Evolutionary conservation across 2,888 invertebrate species (phyloP).

Genomic region (Andrena minutula): DNA sequence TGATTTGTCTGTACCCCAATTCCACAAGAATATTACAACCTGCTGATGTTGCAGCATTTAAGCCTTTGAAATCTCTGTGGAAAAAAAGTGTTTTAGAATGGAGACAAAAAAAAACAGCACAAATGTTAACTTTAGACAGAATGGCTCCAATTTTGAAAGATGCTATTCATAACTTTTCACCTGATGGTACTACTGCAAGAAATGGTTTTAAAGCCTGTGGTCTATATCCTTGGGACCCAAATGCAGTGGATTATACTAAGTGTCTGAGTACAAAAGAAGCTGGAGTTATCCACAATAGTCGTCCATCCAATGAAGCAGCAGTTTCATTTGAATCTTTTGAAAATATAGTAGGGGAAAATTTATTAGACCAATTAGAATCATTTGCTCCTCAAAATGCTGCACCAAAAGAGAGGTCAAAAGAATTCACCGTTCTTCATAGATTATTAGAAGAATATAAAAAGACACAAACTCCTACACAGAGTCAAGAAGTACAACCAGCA

Average conservation of each 20-base stretch:
- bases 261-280: no score
- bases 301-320: no score
- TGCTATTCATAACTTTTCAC: background rate
- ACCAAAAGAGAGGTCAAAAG: no score
- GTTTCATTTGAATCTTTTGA: no score
- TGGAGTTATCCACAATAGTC: no score
- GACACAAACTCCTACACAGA: no score
- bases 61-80: background rate
- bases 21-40: background rate
- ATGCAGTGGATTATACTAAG: background rate
- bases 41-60: background rate
- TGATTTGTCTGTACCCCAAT: background rate
- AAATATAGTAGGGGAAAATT: no score
- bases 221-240: background rate
- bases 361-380: no score
- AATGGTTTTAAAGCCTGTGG: constrained; percentile 1
- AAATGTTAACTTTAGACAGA: background rate
- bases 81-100: background rate
- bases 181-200: background rate
- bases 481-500: no score
- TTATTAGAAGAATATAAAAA: no score
- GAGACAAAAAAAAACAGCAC: background rate
- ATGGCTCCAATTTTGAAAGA: background rate
- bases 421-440: no score
- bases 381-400: no score